These are phyloP conservation scores for Podiceps cristatus DNA, from an alignment of 2,113 vertebrate genomes.

Conservation along the genomic window DNA sequence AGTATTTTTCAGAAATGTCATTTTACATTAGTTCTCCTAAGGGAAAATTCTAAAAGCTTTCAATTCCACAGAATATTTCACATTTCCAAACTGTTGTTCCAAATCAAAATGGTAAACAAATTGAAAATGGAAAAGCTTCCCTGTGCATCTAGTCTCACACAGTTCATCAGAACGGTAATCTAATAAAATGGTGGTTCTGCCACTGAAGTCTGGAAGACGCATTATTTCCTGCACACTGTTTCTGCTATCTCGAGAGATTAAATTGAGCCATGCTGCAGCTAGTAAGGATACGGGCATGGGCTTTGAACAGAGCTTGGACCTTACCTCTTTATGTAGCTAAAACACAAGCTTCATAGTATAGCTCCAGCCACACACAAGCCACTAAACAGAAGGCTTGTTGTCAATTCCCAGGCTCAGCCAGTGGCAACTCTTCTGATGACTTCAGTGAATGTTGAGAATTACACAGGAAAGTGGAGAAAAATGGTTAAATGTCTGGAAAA, in stretches of 20 bases:
- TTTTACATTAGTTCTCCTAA: neutral
- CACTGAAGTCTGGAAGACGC: neutral
- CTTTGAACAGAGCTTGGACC: neutral
- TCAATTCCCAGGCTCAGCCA: neutral
- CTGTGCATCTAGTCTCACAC: neutral
- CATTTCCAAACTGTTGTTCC: neutral
- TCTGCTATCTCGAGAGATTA: neutral
- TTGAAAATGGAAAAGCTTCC: neutral
- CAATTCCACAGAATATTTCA: neutral
- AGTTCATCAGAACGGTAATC: neutral
- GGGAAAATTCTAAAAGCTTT: neutral
- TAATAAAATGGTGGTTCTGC: neutral
- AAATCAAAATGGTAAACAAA: neutral
- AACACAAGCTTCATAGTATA: neutral
- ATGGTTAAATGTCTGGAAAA: constrained; percentile 32
- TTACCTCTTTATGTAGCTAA: neutral
- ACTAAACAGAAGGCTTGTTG: neutral
- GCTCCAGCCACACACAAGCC: neutral
- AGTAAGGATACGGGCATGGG: neutral
- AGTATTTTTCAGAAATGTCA: neutral
- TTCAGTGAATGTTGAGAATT: neutral
- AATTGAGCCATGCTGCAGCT: neutral
- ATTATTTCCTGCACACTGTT: neutral
- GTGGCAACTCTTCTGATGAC: neutral
- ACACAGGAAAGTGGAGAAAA: neutral